Percentiles rank a stretch among this genome's conserved stretches.
Conservation (phyloP, 1,140 invertebrate species). For the Coenobita brevimanus region DNA sequence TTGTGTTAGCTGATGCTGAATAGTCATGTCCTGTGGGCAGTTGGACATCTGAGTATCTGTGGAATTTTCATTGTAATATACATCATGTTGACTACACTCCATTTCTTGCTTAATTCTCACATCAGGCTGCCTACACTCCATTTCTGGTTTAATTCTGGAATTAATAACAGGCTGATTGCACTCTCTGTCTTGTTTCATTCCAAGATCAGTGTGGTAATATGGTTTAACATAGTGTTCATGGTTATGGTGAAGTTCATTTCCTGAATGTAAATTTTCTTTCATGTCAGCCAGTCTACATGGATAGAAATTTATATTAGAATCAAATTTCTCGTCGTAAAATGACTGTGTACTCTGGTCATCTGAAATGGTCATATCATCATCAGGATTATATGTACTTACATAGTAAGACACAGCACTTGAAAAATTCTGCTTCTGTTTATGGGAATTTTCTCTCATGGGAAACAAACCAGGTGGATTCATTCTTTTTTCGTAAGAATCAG, state of each 20-base stretch:
- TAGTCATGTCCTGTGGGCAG: conserved; percentile 59
- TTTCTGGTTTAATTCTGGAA: conserved; percentile 10
- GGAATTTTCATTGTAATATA: conserved; percentile 58
- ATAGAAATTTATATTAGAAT: conserved; percentile 45
- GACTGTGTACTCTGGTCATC: conserved; percentile 59
- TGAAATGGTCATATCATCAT: conserved; percentile 53
- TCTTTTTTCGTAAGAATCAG: conserved; percentile 43
- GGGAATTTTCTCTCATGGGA: conserved; percentile 41
- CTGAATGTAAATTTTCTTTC: conserved; percentile 44
- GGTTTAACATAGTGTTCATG: conserved; percentile 46
- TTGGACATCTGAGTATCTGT: conserved; percentile 56
- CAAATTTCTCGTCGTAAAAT: conserved; percentile 58
- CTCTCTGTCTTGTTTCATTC: no score
- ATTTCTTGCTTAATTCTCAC: conserved; percentile 32
- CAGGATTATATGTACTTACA: conserved; percentile 56
- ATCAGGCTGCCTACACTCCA: conserved; percentile 25
- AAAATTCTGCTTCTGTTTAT: conserved; percentile 35
- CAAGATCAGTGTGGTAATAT: conserved; percentile 46
- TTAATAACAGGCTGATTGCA: no score
- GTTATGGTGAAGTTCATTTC: conserved; percentile 32
- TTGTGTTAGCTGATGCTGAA: conserved; percentile 49
- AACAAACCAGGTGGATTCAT: conserved; percentile 28
- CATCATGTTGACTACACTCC: conserved; percentile 14
- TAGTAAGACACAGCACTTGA: conserved; percentile 53
- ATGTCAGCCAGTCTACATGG: conserved; percentile 38